These are phyloP conservation scores for Drosophila biarmipes DNA, from an alignment of 1,140 invertebrate species.

Conservation along the genomic window DNA sequence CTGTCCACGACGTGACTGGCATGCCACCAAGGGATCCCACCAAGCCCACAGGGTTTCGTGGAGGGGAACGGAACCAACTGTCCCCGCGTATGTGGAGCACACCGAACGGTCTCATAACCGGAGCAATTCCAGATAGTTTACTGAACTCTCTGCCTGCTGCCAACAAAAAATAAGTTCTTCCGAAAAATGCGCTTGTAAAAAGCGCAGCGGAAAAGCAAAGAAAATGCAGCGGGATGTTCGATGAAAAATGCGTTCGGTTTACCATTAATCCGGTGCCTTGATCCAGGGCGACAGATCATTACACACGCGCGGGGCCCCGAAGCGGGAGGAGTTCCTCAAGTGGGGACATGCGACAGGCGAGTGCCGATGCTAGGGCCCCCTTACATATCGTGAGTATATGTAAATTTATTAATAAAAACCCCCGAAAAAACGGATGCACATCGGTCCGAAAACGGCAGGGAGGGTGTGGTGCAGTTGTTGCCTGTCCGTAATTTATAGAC, in stretches of 20 bases:
- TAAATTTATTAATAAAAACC: constrained; percentile 81
- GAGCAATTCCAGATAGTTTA: constrained; percentile 52
- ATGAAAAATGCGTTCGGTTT: constrained; percentile 83
- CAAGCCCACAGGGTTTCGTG: constrained; percentile 1
- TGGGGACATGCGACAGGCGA: not conserved
- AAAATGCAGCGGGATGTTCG: constrained; percentile 63
- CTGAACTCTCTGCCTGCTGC: constrained; percentile 47
- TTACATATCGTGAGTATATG: constrained; percentile 33
- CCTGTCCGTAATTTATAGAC: constrained; percentile 67
- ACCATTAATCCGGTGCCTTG: constrained; percentile 81
- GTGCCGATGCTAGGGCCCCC: constrained; percentile 7
- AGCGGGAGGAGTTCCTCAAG: not conserved
- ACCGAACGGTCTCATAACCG: constrained; percentile 70
- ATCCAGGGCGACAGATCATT: constrained; percentile 83
- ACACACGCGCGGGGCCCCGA: constrained; percentile 66
- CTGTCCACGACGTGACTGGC: constrained; percentile 63
- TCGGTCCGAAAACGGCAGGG: constrained; percentile 1
- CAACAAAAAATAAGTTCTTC: constrained; percentile 49
- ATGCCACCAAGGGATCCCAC: constrained; percentile 37
- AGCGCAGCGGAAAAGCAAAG: constrained; percentile 30
- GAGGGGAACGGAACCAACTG: constrained; percentile 54
- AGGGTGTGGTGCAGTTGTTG: constrained; percentile 57
- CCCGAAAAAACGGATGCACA: constrained; percentile 43
- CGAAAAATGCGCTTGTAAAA: constrained; percentile 31
- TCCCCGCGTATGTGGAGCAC: constrained; percentile 63